Evolutionary conservation across 1,140 invertebrate species (phyloP).

Genomic region (Artemia franciscana): DNA sequence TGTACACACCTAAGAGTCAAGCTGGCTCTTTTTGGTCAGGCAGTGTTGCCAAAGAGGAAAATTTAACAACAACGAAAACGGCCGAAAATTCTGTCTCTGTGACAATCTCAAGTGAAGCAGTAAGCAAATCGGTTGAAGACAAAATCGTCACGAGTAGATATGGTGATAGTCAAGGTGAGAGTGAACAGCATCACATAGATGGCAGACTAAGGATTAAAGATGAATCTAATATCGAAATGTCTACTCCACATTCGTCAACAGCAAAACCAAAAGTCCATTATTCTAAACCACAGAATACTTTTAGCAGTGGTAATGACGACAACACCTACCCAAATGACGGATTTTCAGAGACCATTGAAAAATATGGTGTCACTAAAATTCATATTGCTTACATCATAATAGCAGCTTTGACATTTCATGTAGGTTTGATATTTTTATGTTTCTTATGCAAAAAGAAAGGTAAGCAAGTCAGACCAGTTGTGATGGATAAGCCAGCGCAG

Average conservation of each 20-base stretch:
- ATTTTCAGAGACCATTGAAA: conserved; percentile 13
- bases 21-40: too few species aligned
- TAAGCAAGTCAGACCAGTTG: neutral
- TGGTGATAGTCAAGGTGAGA: too few species aligned
- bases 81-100: too few species aligned
- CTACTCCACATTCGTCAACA: too few species aligned
- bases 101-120: too few species aligned
- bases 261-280: neutral
- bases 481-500: neutral
- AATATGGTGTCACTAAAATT: conserved; percentile 21
- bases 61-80: too few species aligned
- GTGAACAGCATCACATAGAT: neutral
- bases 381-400: conserved; percentile 25
- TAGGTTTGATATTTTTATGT: conserved; percentile 21
- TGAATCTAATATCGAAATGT: too few species aligned
- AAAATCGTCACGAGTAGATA: too few species aligned
- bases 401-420: conserved; percentile 20
- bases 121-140: too few species aligned
- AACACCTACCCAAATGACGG: conserved; percentile 5
- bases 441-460: conserved; percentile 21
- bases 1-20: too few species aligned
- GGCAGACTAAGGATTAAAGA: neutral
- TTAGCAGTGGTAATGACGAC: conserved; percentile 15
- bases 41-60: too few species aligned
- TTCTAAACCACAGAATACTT: conserved; percentile 14